phyloP scores from a whole-genome alignment of 1,140 invertebrate genomes.

The Copidosoma floridanum region DNA sequence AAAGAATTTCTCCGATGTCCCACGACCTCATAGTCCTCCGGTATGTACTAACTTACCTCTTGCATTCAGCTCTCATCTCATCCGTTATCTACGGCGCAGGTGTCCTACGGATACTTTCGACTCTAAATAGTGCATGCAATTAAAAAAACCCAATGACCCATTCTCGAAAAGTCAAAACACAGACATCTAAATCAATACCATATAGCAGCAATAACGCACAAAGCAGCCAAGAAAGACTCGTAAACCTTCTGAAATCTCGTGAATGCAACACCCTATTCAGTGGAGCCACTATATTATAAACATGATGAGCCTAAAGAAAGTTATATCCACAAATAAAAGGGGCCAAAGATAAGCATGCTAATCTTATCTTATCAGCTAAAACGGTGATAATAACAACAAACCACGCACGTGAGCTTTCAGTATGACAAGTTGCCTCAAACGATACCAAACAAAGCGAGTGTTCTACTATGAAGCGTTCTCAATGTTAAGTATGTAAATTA shows the following conservation, averaged over 20 bases:
- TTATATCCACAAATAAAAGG: background rate
- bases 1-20: too few species aligned
- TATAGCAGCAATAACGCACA: background rate
- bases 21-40: background rate
- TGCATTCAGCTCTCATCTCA: background rate
- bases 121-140: background rate
- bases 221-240: background rate
- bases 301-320: background rate
- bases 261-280: background rate
- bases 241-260: background rate
- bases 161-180: background rate
- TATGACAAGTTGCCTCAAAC: background rate
- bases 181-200: too few species aligned
- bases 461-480: background rate
- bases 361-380: background rate
- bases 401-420: background rate
- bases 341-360: background rate
- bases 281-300: background rate
- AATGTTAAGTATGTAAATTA: background rate
- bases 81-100: background rate
- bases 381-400: background rate
- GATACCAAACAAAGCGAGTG: background rate
- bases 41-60: background rate
- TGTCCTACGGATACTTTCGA: background rate
- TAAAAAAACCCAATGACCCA: background rate